These are phyloP conservation scores for Myioborus miniatus DNA, from an alignment of 2,797 vertebrate species.

Conservation along the genomic window DNA sequence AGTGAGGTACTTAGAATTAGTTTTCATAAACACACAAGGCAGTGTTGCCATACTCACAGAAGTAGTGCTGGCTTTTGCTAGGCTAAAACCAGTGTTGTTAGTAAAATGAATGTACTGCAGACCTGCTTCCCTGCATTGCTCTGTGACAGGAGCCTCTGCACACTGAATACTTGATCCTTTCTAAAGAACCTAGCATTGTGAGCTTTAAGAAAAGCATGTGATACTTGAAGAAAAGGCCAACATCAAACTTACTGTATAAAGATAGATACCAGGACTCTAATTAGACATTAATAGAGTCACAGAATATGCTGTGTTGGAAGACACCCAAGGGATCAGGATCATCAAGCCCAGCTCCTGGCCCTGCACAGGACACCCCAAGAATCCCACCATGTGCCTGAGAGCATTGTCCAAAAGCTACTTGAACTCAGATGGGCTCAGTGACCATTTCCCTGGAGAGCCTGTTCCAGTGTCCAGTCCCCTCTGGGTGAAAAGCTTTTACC, in stretches of 20 bases:
- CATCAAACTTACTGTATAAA: neutral
- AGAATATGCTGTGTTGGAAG: neutral
- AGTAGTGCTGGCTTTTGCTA: neutral
- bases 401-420: neutral
- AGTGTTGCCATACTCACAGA: neutral
- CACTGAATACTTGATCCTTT: neutral
- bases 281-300: neutral
- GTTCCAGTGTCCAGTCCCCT: neutral
- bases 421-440: neutral
- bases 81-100: neutral
- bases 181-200: neutral
- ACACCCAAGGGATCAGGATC: neutral
- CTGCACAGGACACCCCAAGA: neutral
- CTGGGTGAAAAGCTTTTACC: neutral
- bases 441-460: neutral
- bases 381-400: neutral
- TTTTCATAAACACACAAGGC: neutral
- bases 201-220: neutral
- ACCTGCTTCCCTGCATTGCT: neutral
- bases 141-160: neutral
- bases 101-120: neutral
- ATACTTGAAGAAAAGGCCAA: neutral
- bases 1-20: neutral
- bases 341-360: neutral
- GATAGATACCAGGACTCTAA: neutral